A percentile compares a stretch with the other conserved stretches of the same genome.
Conservation (phyloP, 2,113 vertebrate genomes). For the Phoenicopterus ruber region DNA sequence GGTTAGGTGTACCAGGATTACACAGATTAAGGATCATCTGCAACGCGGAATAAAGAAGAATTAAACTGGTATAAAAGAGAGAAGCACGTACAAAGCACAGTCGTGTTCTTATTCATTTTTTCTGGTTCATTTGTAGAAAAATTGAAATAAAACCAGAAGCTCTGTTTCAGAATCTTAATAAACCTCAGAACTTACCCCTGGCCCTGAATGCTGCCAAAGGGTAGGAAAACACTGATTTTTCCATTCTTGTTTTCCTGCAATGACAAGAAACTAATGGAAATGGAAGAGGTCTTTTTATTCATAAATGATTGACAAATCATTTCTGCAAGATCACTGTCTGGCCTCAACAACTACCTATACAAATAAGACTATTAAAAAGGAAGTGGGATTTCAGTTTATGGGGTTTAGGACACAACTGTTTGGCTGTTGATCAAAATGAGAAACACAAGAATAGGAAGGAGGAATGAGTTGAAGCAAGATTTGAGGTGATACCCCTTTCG, state of each 20-base stretch:
- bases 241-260: not conserved
- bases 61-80: not conserved
- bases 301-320: not conserved
- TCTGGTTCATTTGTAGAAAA: not conserved
- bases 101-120: not conserved
- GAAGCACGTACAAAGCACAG: not conserved
- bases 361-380: not conserved
- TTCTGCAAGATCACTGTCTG: not conserved
- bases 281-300: not conserved
- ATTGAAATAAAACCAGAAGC: not conserved
- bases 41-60: not conserved
- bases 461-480: not conserved
- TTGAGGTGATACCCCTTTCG: not conserved
- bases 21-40: not conserved
- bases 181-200: rapidly evolving
- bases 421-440: not conserved
- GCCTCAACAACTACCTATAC: not conserved
- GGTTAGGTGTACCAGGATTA: not conserved
- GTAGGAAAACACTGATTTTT: not conserved
- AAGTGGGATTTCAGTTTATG: not conserved
- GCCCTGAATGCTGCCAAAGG: not conserved
- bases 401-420: not conserved
- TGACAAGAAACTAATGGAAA: not conserved
- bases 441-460: not conserved
- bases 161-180: not conserved